These are phyloP conservation scores for Odontamblyopus rebecca DNA, from an alignment of 2,797 vertebrate species.

Conservation along the genomic window DNA sequence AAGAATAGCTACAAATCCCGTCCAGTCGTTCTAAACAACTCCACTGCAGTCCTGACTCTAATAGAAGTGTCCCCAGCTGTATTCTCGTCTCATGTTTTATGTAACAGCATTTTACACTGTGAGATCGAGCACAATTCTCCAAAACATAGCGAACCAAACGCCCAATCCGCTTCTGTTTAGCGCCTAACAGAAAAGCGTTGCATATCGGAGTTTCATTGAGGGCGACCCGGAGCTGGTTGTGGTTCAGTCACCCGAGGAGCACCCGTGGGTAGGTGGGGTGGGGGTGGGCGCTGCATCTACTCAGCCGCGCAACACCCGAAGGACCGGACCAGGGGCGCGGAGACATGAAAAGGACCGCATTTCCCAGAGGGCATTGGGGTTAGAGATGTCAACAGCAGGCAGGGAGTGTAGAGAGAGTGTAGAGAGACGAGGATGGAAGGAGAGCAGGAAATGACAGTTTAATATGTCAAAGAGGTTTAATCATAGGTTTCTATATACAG, in stretches of 20 bases:
- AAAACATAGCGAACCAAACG: constrained; percentile 43
- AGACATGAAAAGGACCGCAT: constrained; percentile 47
- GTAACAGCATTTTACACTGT: constrained; percentile 15
- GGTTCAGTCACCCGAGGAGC: constrained; percentile 42
- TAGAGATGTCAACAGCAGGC: constrained; percentile 37
- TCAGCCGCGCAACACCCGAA: constrained; percentile 45
- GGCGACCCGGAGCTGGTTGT: constrained; percentile 35
- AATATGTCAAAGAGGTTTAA: not conserved
- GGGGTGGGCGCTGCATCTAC: constrained; percentile 24
- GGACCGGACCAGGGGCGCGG: constrained; percentile 44
- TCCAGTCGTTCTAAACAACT: not conserved
- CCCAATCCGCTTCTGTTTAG: constrained; percentile 24
- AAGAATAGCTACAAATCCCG: not conserved
- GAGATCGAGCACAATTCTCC: constrained; percentile 40
- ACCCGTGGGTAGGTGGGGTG: not conserved
- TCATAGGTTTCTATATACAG: not conserved
- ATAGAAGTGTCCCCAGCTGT: constrained; percentile 3
- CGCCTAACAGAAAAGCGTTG: constrained; percentile 26
- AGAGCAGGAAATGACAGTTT: constrained; percentile 12
- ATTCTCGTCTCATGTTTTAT: constrained; percentile 6
- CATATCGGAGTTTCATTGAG: constrained; percentile 33
- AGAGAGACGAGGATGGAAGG: constrained; percentile 20
- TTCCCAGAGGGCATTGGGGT: constrained; percentile 42
- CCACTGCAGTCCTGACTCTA: not conserved
- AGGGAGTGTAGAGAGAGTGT: constrained; percentile 33